Base-by-base conservation (phyloP, 2,888 invertebrate species). In the Acholoe squamosa region DNA sequence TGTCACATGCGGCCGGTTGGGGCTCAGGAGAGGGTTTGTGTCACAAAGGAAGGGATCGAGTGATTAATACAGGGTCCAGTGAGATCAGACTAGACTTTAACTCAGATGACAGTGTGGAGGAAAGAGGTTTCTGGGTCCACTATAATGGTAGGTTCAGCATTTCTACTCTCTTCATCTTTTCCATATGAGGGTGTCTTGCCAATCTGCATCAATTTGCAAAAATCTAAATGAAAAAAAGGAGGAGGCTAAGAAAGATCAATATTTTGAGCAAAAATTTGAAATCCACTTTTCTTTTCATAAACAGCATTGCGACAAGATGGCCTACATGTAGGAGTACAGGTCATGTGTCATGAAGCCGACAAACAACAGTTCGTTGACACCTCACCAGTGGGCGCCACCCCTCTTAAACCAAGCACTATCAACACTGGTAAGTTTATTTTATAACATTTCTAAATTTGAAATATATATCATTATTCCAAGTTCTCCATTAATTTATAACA, bases 91-190 rank as follows among this genome's bases (percentile, higher is more conserved):
- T 90, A 22, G 90, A 90, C 90, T 90, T 90, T 80, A 19, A 5
- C 16, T 77, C 84, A 3, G 80, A 90, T 54, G 54, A 10, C 0
- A 34, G 34, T 14, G 34, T 54, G 10, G 90, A 90, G 90, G 51
- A 77, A 33, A 7, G 90, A 22, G 90, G 90, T 0, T 90, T 90
- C 80, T 90, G 90, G 90, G 10, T 90, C 3, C 54, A 84, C n/a
- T 90, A 90, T 34, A 56, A 80, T 31, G 90, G 90, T 90, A 56
- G 52, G 90, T 34, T 7, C 22, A 43, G 10, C n/a, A n/a, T n/a
- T n/a, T n/a, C n/a, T n/a, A n/a, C n/a, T n/a, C n/a, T n/a, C n/a
- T n/a, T n/a, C n/a, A n/a, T n/a, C n/a, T n/a, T n/a, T n/a, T n/a
- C n/a, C n/a, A n/a, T n/a, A n/a, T n/a, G n/a, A n/a, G n/a, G n/a